phyloP scores from a whole-genome alignment of 2,113 vertebrate species.

The Mus pahari region DNA sequence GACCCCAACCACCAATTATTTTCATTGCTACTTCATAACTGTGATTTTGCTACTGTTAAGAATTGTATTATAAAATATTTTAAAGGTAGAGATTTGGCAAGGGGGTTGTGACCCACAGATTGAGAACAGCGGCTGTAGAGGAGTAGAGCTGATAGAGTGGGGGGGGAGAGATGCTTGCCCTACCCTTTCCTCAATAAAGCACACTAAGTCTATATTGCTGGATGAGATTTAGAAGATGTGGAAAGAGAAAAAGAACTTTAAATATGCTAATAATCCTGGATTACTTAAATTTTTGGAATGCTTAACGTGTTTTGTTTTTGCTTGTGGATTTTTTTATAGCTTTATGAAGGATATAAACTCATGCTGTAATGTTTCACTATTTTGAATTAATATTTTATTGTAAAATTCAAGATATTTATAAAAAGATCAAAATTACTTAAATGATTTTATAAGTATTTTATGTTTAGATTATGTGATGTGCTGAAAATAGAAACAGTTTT shows the following conservation, averaged over 20 bases:
- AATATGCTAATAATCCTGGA: neutral
- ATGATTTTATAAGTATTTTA: neutral
- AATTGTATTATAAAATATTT: neutral
- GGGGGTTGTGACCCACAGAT: neutral
- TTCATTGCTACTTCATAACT: neutral
- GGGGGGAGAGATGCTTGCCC: neutral
- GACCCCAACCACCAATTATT: neutral
- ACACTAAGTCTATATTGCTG: neutral
- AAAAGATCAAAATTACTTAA: conserved; percentile 30
- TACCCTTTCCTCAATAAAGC: neutral
- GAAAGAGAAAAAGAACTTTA: neutral
- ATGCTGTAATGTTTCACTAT: neutral
- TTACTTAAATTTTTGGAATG: conserved; percentile 14
- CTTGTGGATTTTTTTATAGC: neutral
- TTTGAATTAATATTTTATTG: conserved; percentile 11
- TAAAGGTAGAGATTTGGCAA: neutral
- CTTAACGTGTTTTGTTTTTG: conserved; percentile 24
- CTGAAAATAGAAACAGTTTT: neutral
- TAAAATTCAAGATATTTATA: conserved; percentile 54
- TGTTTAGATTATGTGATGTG: neutral
- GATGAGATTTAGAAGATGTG: conserved; percentile 19
- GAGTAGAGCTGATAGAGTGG: too few relatives aligned
- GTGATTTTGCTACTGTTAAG: neutral
- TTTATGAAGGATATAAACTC: neutral
- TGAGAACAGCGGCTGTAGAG: neutral